Conservation (phyloP, 30 jellyfish, hydroid and myxozoan genomes). For the Turritopsis dohrnii region DNA sequence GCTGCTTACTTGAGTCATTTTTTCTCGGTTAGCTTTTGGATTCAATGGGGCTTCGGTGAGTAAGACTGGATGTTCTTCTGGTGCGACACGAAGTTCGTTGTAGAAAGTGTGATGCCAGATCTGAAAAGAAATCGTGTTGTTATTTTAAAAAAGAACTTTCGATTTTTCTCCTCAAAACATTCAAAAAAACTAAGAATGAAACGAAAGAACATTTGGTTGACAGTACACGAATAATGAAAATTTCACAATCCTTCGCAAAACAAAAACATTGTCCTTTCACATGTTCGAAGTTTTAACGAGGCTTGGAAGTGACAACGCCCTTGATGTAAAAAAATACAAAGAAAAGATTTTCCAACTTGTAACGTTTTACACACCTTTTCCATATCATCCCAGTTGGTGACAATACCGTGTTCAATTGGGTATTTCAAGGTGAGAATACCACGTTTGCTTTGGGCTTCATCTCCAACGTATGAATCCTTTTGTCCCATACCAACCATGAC, state of each 20-base stretch:
- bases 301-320: too few species aligned
- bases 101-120: conserved; percentile 99
- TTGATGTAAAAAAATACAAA: neutral
- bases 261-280: too few species aligned
- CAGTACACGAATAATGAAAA: too few species aligned
- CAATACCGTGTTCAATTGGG: conserved; percentile 99
- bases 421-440: conserved; percentile 96
- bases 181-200: too few species aligned
- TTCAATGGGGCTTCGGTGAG: conserved; percentile 99
- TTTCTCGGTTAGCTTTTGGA: conserved; percentile 99
- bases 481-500: conserved; percentile 99
- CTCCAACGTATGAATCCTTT: conserved; percentile 98
- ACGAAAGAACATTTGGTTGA: neutral
- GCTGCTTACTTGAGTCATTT: conserved; percentile 88
- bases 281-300: too few species aligned
- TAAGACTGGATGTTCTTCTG: conserved; percentile 98
- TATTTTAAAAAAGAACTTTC: neutral
- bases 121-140: conserved; percentile 15
- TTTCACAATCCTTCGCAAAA: too few species aligned
- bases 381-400: conserved; percentile 99
- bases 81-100: conserved; percentile 99
- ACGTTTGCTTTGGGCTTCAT: conserved; percentile 99
- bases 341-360: neutral
- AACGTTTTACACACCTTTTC: conserved; percentile 55
- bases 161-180: neutral